A percentile compares a stretch with the other conserved stretches of the same genome.
phyloP scores from a whole-genome alignment of 35 echinoderm and acorn worm genomes.

The Apostichopus californicus region DNA sequence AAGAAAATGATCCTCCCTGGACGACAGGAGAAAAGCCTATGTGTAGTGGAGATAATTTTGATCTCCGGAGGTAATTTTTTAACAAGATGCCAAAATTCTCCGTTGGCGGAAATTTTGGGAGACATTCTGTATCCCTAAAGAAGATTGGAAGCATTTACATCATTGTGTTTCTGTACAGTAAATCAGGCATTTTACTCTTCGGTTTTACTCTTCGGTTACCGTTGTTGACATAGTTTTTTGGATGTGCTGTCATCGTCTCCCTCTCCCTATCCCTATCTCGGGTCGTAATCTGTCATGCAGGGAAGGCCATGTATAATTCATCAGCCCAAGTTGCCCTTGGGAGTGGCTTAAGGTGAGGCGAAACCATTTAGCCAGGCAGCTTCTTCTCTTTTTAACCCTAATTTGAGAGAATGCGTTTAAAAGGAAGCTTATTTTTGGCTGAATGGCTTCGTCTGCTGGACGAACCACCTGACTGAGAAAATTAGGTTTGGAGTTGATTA shows the following conservation, averaged over 20 bases:
- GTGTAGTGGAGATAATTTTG: too few relatives aligned
- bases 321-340: neutral
- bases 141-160: too few relatives aligned
- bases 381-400: neutral
- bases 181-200: too few relatives aligned
- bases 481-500: conserved; percentile 14
- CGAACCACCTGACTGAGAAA: conserved; percentile 13
- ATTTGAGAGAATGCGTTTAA: neutral
- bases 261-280: neutral
- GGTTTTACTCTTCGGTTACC: too few relatives aligned
- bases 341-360: neutral
- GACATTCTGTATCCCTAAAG: too few relatives aligned
- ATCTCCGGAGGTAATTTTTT: too few relatives aligned
- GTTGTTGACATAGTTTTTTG: neutral
- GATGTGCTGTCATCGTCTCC: neutral
- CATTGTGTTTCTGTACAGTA: too few relatives aligned
- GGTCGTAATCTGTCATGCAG: neutral
- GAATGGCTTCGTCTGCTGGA: neutral
- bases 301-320: neutral
- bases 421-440: neutral
- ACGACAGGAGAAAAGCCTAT: too few relatives aligned
- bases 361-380: neutral
- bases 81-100: too few relatives aligned
- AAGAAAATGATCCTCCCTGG: too few relatives aligned
- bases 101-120: too few relatives aligned